Evolutionary conservation across 2,113 vertebrate species (phyloP).

Genomic region (Danionella cerebrum): DNA sequence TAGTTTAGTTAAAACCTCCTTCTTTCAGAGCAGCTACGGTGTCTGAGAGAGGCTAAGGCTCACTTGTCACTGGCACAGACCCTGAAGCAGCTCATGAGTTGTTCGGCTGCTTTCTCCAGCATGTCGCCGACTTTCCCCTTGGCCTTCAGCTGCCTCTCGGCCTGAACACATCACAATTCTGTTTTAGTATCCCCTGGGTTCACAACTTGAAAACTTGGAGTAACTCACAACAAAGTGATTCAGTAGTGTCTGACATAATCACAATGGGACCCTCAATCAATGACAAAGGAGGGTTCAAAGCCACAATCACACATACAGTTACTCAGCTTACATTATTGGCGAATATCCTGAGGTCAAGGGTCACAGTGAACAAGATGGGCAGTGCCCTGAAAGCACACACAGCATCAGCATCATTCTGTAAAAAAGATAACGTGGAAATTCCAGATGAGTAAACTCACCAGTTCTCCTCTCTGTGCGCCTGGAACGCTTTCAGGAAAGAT

Average conservation of each 20-base stretch:
- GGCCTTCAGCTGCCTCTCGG: slow-evolving; percentile 88
- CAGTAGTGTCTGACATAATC: too few relatives aligned
- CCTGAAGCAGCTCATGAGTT: slow-evolving; percentile 94
- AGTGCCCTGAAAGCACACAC: slow-evolving; percentile 72
- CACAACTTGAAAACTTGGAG: too few relatives aligned
- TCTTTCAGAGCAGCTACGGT: too few relatives aligned
- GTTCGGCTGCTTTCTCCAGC: slow-evolving; percentile 92
- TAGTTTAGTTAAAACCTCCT: too few relatives aligned
- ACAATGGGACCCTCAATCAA: too few relatives aligned
- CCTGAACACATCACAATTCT: slow-evolving; percentile 71
- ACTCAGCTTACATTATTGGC: slow-evolving; percentile 86
- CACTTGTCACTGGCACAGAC: slow-evolving; percentile 97
- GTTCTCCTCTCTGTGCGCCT: slow-evolving; percentile 97
- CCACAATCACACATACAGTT: neutral
- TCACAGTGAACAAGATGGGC: slow-evolving; percentile 87
- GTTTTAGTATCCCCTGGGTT: too few relatives aligned
- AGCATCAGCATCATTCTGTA: too few relatives aligned
- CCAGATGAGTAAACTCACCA: slow-evolving; percentile 70
- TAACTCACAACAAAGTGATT: too few relatives aligned
- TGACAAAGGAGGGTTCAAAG: neutral
- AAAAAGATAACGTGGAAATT: too few relatives aligned
- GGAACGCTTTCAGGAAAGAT: slow-evolving; percentile 89
- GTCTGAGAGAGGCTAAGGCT: too few relatives aligned
- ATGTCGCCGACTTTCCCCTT: slow-evolving; percentile 88
- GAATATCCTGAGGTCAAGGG: slow-evolving; percentile 89